Evolutionary conservation across 2,113 vertebrate genomes (phyloP).

Genomic region (Semicossyphus pulcher): DNA sequence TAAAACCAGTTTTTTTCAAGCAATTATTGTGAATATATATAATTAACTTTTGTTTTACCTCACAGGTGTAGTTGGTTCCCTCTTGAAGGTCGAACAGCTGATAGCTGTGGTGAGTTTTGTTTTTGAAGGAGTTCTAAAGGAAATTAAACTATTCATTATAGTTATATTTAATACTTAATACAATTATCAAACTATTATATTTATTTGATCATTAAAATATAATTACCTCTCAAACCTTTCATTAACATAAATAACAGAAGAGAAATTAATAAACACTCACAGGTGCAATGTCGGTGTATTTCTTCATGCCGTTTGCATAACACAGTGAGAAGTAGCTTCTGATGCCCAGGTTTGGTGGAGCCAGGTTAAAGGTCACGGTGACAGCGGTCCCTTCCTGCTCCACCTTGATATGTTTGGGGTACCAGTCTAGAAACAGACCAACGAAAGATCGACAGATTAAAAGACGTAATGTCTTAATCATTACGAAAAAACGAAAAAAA

Average conservation of each 20-base stretch:
- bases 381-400: slow-evolving; percentile 70
- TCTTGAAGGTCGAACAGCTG: slow-evolving; percentile 67
- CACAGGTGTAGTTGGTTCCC: slow-evolving; percentile 82
- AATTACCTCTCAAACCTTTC: background rate
- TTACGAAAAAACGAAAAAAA: background rate
- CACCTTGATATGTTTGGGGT: slow-evolving; percentile 75
- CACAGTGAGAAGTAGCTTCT: slow-evolving; percentile 81
- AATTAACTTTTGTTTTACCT: slow-evolving; percentile 64
- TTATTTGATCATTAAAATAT: too few species aligned
- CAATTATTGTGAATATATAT: too few species aligned
- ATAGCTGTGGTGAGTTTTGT: slow-evolving; percentile 79
- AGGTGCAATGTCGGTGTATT: slow-evolving; percentile 70
- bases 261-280: slow-evolving; percentile 60
- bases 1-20: too few species aligned
- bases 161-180: too few species aligned
- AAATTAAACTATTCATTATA: background rate
- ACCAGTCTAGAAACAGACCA: slow-evolving; percentile 79
- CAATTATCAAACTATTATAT: too few species aligned
- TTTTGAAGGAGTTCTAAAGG: slow-evolving; percentile 69
- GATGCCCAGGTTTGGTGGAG: slow-evolving; percentile 78
- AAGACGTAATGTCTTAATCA: too few species aligned
- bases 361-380: slow-evolving; percentile 84
- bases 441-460: background rate
- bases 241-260: background rate
- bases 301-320: slow-evolving; percentile 64